phyloP scores from a whole-genome alignment of 2,113 vertebrate species.

The Oriolus oriolus region DNA sequence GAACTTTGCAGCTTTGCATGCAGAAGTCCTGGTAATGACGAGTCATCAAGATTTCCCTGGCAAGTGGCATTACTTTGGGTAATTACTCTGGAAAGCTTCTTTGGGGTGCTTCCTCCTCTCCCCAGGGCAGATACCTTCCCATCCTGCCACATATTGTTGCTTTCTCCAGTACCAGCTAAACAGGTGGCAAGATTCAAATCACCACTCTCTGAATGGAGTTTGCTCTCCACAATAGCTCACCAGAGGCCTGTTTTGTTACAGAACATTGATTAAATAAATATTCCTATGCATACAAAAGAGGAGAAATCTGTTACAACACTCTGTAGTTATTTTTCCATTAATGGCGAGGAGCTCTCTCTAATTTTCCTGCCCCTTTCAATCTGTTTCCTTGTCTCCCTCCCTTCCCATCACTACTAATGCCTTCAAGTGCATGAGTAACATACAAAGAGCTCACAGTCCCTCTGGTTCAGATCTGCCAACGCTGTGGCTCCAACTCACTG shows the following conservation, averaged over 20 bases:
- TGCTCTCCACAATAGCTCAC: slow-evolving; percentile 56
- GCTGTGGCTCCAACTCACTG: neutral
- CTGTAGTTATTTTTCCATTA: slow-evolving; percentile 62
- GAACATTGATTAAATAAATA: slow-evolving; percentile 75
- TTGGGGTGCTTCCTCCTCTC: neutral
- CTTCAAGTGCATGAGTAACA: slow-evolving; percentile 34
- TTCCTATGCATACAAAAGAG: slow-evolving; percentile 66
- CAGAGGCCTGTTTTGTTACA: slow-evolving; percentile 71
- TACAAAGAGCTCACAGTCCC: neutral
- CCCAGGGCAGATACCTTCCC: neutral
- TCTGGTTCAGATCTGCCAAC: neutral
- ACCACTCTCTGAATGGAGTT: slow-evolving; percentile 44
- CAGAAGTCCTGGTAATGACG: neutral
- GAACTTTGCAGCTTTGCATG: neutral
- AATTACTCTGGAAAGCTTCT: neutral
- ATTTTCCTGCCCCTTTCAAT: slow-evolving; percentile 38
- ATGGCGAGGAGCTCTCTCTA: slow-evolving; percentile 34
- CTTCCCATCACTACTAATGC: slow-evolving; percentile 24
- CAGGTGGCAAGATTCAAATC: slow-evolving; percentile 65
- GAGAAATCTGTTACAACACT: slow-evolving; percentile 51
- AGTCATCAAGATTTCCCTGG: neutral
- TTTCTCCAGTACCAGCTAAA: slow-evolving; percentile 13
- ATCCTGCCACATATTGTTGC: neutral
- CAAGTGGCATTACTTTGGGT: neutral
- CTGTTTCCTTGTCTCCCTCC: slow-evolving; percentile 28